phyloP scores from a whole-genome alignment of 2,113 vertebrate genomes.

The Rhabdomys dilectus region DNA sequence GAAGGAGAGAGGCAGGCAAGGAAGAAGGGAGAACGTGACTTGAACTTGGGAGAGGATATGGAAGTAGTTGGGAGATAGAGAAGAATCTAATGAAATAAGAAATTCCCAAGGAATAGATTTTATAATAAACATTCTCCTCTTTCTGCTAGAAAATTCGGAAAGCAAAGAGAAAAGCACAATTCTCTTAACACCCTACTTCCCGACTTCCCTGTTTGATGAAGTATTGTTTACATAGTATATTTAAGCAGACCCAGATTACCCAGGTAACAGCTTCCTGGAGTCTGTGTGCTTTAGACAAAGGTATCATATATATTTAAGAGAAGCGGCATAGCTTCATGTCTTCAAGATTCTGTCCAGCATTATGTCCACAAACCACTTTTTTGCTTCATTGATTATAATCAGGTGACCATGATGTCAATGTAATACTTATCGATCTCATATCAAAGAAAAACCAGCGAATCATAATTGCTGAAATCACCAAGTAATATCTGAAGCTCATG shows the following conservation, averaged over 20 bases:
- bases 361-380: not conserved
- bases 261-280: not conserved
- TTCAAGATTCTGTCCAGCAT: not conserved
- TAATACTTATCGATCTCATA: not conserved
- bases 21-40: not conserved
- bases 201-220: not conserved
- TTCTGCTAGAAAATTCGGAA: not conserved
- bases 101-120: not conserved
- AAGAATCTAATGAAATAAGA: not conserved
- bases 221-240: slow-evolving; percentile 27
- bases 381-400: slow-evolving; percentile 26
- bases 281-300: slow-evolving; percentile 5
- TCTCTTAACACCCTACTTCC: not conserved
- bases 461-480: not conserved
- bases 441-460: slow-evolving; percentile 23
- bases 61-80: not conserved
- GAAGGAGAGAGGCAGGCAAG: not conserved
- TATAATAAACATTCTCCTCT: not conserved
- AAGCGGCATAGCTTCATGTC: not conserved
- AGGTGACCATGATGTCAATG: not conserved
- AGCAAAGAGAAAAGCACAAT: not conserved
- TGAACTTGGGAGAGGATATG: not conserved
- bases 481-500: not conserved
- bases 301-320: not conserved
- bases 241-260: slow-evolving; percentile 48